phyloP scores from a whole-genome alignment of 2,113 vertebrate genomes.

The Corythoichthys intestinalis region DNA sequence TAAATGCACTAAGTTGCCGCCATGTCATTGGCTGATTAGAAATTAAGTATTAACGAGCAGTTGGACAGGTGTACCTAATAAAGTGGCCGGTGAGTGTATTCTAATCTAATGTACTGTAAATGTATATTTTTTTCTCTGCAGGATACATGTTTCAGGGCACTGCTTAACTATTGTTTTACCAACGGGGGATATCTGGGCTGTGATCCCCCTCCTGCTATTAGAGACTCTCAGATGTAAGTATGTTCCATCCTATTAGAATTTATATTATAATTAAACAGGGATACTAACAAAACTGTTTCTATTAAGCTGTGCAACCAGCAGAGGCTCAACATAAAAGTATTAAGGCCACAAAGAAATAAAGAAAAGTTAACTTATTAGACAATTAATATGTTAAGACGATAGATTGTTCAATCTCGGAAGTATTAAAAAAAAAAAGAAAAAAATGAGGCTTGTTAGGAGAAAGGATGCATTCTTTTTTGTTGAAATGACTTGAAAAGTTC shows the following conservation, averaged over 20 bases:
- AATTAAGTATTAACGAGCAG: no score
- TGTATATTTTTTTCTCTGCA: conserved; percentile 32
- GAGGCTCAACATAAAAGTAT: not conserved
- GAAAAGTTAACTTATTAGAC: not conserved
- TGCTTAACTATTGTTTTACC: conserved; percentile 81
- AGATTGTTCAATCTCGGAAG: no score
- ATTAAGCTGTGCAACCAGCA: not conserved
- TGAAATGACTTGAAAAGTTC: no score
- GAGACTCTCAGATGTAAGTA: conserved; percentile 31
- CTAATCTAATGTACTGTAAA: not conserved
- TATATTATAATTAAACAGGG: not conserved
- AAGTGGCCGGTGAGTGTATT: no score
- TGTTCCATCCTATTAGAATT: not conserved
- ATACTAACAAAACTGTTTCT: not conserved
- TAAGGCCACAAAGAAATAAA: not conserved
- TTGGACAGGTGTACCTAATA: no score
- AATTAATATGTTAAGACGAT: not conserved
- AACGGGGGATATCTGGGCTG: conserved; percentile 85
- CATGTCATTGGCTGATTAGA: no score
- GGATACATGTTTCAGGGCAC: conserved; percentile 84
- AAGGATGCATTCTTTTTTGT: no score
- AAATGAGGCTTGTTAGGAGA: no score
- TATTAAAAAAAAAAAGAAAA: no score
- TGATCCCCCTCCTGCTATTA: conserved; percentile 75
- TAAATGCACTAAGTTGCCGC: no score